Evolutionary conservation across 1,140 invertebrate species (phyloP).

Genomic region (Antheraea mylitta): DNA sequence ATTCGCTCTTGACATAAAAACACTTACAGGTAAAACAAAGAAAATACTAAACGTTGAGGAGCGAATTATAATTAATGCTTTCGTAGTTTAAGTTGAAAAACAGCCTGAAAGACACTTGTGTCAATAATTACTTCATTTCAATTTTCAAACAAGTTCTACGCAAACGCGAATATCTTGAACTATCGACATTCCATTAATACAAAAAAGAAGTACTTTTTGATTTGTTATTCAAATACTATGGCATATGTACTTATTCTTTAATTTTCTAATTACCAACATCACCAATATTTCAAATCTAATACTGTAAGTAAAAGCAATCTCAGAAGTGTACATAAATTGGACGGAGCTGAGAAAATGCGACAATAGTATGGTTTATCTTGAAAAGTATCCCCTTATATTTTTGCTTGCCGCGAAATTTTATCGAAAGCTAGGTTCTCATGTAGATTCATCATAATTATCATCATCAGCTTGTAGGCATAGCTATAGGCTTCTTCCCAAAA

Average conservation of each 20-base stretch:
- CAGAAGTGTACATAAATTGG: too few relatives aligned
- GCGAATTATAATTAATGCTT: slow-evolving; percentile 13
- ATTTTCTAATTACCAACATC: too few relatives aligned
- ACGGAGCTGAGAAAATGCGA: too few relatives aligned
- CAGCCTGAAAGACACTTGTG: slow-evolving; percentile 15
- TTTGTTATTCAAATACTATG: background rate
- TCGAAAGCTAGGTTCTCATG: too few relatives aligned
- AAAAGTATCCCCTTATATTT: too few relatives aligned
- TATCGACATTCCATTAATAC: background rate
- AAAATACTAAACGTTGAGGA: background rate
- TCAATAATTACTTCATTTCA: slow-evolving; percentile 16
- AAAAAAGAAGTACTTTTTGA: background rate
- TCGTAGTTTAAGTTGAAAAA: slow-evolving; percentile 16
- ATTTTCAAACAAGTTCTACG: background rate
- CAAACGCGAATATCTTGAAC: background rate
- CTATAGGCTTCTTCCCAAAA: too few relatives aligned
- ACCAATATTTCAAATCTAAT: too few relatives aligned
- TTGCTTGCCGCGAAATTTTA: too few relatives aligned
- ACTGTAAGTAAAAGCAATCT: too few relatives aligned
- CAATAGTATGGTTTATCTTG: too few relatives aligned
- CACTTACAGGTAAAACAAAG: slow-evolving; percentile 2
- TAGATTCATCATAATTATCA: too few relatives aligned
- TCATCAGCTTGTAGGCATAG: too few relatives aligned
- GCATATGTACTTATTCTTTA: background rate
- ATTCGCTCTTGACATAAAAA: slow-evolving; percentile 26